phyloP scores from a whole-genome alignment of 2,797 vertebrate genomes.

The Crenuchus spilurus region DNA sequence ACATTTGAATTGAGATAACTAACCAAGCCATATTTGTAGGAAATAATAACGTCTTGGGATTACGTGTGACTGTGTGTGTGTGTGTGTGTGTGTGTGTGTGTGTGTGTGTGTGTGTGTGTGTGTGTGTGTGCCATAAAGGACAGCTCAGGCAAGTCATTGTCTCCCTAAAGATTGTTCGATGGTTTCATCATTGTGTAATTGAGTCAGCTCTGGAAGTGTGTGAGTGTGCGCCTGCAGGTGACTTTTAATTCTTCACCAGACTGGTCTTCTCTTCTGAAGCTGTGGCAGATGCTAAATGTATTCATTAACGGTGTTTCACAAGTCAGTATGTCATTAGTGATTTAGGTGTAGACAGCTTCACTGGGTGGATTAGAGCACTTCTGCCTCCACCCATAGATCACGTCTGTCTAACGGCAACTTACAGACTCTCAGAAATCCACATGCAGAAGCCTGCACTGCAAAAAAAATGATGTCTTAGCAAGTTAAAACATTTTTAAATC shows the following conservation, averaged over 20 bases:
- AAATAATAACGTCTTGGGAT: not conserved
- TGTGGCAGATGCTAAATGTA: not conserved
- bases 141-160: not conserved
- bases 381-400: too few relatives aligned
- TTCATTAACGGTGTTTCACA: not conserved
- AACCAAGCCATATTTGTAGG: too few relatives aligned
- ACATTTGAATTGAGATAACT: too few relatives aligned
- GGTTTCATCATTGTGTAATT: conserved; percentile 27
- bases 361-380: not conserved
- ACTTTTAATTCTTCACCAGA: not conserved
- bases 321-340: not conserved
- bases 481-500: too few relatives aligned
- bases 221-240: not conserved
- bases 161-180: conserved; percentile 14
- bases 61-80: not conserved
- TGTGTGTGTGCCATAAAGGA: not conserved
- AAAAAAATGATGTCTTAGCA: not conserved
- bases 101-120: not conserved
- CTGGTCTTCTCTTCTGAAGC: not conserved
- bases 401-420: not conserved
- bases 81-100: not conserved
- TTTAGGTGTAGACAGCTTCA: not conserved
- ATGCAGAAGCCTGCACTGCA: not conserved
- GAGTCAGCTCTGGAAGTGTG: conserved; percentile 38
- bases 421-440: not conserved